Conservation (phyloP, 1,140 invertebrate genomes). For the Drosophila quadrilineata region DNA sequence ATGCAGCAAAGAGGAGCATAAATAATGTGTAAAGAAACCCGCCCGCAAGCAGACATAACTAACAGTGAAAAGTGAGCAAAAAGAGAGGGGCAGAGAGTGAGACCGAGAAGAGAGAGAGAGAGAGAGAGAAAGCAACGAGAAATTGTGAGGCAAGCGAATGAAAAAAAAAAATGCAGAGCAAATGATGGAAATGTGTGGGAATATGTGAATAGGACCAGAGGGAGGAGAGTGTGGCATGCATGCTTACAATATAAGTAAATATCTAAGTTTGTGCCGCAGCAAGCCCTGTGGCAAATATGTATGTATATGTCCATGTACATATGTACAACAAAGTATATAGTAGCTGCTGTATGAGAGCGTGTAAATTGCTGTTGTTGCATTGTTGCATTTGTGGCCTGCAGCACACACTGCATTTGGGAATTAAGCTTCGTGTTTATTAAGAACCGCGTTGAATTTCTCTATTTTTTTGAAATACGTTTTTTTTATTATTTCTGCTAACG, state of each 20-base stretch:
- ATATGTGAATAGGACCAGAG: slow-evolving; percentile 17
- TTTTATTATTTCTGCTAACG: background rate
- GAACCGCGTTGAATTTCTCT: too few relatives aligned
- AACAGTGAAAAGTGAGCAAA: slow-evolving; percentile 68
- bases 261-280: slow-evolving; percentile 27
- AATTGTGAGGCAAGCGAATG: slow-evolving; percentile 53
- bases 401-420: slow-evolving; percentile 18
- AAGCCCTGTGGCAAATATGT: background rate
- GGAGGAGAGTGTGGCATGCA: background rate
- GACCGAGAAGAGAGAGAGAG: too few relatives aligned
- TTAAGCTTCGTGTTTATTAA: slow-evolving; percentile 10
- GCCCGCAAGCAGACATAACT: slow-evolving; percentile 73
- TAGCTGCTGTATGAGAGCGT: background rate
- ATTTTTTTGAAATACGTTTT: too few relatives aligned
- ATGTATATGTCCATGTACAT: background rate
- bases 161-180: slow-evolving; percentile 26
- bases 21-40: slow-evolving; percentile 66
- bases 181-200: slow-evolving; percentile 39
- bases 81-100: too few relatives aligned
- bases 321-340: background rate
- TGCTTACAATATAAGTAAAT: slow-evolving; percentile 11
- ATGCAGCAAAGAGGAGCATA: slow-evolving; percentile 55
- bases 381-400: slow-evolving; percentile 22
- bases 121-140: too few relatives aligned
- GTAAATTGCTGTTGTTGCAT: background rate